Evolutionary conservation across 2,113 vertebrate genomes (phyloP), one percentile per base, ranked within the genome.

Genomic region (Tor tambroides): DNA sequence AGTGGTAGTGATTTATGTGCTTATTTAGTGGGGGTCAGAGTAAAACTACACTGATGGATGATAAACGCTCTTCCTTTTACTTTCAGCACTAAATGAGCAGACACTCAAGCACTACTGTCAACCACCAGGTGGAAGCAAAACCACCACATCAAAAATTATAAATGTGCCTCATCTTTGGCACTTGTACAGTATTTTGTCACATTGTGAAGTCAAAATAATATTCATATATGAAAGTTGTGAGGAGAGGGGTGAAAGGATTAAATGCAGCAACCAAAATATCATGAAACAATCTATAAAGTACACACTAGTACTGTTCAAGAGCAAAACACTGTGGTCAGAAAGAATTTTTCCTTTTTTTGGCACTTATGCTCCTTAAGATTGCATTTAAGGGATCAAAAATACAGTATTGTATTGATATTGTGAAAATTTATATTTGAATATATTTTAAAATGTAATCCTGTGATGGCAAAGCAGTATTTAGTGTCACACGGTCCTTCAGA

Each of bases 111-210:
- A 38, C 38, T 21, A 35, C 77, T 30, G 38, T 69, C 23, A 56
- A 41, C 82, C 82, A 84, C 30, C 82, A 84, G 82, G 32, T 84
- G 82, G 82, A 72, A 84, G 82, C 82, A 84, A 72, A 84, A 84
- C 6, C 82, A 41, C 9, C n/a, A 83, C 63, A 30, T 14, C 2
- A 11, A 71, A 71, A 51, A 17, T 7, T 2, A 35, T 49, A 51
- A 43, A 32, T n/a, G 1, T 41, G 30, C 32, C 19, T 72, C 69
- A 41, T 72, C 69, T 21, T 38, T 21, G 30, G 32, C 32, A 41
- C 17, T 72, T 71, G 9, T 67, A 6, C 2, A 6, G 54, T 65
- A 9, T 65, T 32, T 72, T 38, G 19, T 41, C 32, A 23, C 19
- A 41, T 72, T 72, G 19, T 21, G 5, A 17, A 38, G 38, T 23